Evolutionary conservation across 2,888 invertebrate genomes (phyloP), one percentile per base, ranked within the genome.

Genomic region (Drosophila merina): DNA sequence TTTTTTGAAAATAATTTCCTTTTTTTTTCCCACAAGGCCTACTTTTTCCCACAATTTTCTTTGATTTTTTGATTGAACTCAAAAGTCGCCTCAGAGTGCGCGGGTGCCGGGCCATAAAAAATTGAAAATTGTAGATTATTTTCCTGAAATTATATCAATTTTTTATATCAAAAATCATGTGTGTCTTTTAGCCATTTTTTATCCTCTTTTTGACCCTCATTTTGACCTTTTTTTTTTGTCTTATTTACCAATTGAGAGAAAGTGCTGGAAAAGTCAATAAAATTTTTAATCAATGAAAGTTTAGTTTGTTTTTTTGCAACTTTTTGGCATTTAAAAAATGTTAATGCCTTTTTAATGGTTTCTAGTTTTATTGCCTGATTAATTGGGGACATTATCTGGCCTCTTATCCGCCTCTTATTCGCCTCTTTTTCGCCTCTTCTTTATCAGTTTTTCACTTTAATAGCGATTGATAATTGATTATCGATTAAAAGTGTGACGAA

Each of bases 241-340:
- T 75, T 79, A 82, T 82, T 76, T 76, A 70, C 64, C 70, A 79
- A 82, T 82, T 82, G 71, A 64, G 69, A 71, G 70, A 70, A 71
- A 71, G 69, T 28, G 50, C 6, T n/a, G 5, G 36, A n/a, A n/a
- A 36, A 36, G n/a, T n/a, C 4, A 36, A n/a, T n/a, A 36, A 4
- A 5, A 28, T 28, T 28, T 28, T 28, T 28, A 20, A 33, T 33
- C 33, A 10, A 33, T 33, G 33, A 33, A 10, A 10, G 31, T 33
- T 33, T 4, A 1, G 10, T 4, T 33, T 33, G 8, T 9, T 9
- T 9, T 33, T 33, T 33, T 33, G 9, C 31, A 4, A 2, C 10
- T 10, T 36, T 36, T n/a, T 44, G 44, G 44, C 25, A 10, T 10
- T 1, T 8, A 40, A 36, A 36, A 36, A n/a, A n/a, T 4, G 28